Evolutionary conservation across 2,797 vertebrate genomes (phyloP).

Genomic region (Tachyglossus aculeatus): DNA sequence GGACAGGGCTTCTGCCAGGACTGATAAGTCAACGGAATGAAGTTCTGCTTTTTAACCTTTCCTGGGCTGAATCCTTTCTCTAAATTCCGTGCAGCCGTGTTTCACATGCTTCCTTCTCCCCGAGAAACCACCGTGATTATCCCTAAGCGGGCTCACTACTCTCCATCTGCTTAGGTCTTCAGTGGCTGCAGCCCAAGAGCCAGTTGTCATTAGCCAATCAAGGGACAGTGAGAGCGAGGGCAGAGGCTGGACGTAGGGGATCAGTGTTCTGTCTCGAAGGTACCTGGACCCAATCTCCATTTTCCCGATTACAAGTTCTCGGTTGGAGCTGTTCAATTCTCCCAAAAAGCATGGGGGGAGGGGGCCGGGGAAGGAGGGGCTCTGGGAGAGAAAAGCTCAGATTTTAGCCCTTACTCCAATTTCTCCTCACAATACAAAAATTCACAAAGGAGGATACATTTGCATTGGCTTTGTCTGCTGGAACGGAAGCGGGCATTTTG

Average conservation of each 20-base stretch:
- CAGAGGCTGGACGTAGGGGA: slow-evolving; percentile 24
- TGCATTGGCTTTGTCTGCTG: slow-evolving; percentile 52
- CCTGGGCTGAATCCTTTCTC: not conserved
- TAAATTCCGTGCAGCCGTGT: slow-evolving; percentile 6
- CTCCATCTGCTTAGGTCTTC: slow-evolving; percentile 21
- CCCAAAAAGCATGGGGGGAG: too few species aligned
- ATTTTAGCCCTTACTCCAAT: slow-evolving; percentile 54
- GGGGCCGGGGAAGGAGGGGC: too few species aligned
- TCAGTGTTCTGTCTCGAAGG: too few species aligned
- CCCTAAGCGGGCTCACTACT: not conserved
- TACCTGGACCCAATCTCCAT: slow-evolving; percentile 38
- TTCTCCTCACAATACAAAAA: slow-evolving; percentile 50
- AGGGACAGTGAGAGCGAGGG: not conserved
- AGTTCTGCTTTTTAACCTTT: slow-evolving; percentile 39
- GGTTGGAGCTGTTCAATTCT: slow-evolving; percentile 53
- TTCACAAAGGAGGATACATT: slow-evolving; percentile 28
- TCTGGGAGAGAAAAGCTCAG: slow-evolving; percentile 46
- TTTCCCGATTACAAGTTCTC: slow-evolving; percentile 46
- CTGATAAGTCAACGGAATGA: not conserved
- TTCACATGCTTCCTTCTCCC: not conserved
- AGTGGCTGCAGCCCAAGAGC: slow-evolving; percentile 21
- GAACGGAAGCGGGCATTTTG: slow-evolving; percentile 31
- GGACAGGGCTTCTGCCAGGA: not conserved
- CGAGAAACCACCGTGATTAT: slow-evolving; percentile 8
- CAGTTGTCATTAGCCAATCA: not conserved